Conservation (phyloP, 2,888 invertebrate species). For the Ferdinandea cuprea region DNA sequence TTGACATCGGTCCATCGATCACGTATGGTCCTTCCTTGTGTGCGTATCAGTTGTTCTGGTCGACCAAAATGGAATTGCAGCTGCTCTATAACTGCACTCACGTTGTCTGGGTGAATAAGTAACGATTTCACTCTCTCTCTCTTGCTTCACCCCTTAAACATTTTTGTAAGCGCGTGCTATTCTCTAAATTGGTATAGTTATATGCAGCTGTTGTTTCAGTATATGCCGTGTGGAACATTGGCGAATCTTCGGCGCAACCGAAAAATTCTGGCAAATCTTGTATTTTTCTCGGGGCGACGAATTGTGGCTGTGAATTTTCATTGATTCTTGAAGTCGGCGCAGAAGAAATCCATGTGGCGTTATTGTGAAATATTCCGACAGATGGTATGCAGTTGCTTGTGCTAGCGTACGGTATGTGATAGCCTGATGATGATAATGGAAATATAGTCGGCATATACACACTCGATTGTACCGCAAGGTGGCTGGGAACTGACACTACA, state of each 20-base stretch:
- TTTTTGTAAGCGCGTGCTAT: constrained; percentile 31
- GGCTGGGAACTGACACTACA: too few relatives aligned
- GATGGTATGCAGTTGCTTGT: background rate
- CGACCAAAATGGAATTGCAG: constrained; percentile 61
- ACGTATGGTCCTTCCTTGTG: too few relatives aligned
- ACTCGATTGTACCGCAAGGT: too few relatives aligned
- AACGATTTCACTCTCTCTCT: constrained; percentile 49
- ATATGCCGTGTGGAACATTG: constrained; percentile 59
- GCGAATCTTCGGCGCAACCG: constrained; percentile 66
- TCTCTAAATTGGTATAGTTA: constrained; percentile 13
- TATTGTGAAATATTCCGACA: too few relatives aligned
- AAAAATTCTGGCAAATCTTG: constrained; percentile 53
- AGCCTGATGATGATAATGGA: constrained; percentile 7
- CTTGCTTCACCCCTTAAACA: constrained; percentile 49
- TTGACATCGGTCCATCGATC: too few relatives aligned
- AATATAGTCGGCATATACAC: too few relatives aligned
- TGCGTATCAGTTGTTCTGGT: constrained; percentile 57
- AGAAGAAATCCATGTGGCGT: too few relatives aligned
- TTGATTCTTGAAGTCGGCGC: too few relatives aligned
- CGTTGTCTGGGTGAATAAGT: constrained; percentile 57
- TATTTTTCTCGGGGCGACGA: too few relatives aligned
- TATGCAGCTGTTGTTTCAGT: too few relatives aligned
- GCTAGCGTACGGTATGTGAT: constrained; percentile 1
- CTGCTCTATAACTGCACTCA: constrained; percentile 45
- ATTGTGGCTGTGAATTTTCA: too few relatives aligned